These are phyloP conservation scores for Eretmochelys imbricata DNA, from an alignment of 2,113 vertebrate species.

Conservation along the genomic window DNA sequence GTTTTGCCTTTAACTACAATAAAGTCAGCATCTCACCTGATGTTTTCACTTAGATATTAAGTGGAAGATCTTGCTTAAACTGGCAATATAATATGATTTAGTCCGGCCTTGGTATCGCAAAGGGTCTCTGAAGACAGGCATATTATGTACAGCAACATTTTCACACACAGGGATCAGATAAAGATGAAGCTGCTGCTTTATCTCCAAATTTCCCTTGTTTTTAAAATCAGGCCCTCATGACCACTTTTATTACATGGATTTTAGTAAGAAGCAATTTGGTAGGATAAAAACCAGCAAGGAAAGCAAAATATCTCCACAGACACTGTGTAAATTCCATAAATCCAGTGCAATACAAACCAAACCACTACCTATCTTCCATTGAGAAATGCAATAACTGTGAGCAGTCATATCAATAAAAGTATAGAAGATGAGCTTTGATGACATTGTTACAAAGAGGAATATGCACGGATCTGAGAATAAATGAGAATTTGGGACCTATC, in stretches of 20 bases:
- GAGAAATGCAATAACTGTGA: accelerated
- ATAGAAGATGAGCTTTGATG: not conserved
- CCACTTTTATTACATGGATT: not conserved
- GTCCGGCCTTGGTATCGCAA: not conserved
- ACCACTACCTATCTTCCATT: not conserved
- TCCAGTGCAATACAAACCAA: not conserved
- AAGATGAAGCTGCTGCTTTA: not conserved
- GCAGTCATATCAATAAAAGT: not conserved
- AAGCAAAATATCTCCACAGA: not conserved
- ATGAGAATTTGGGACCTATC: not conserved
- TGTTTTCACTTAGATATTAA: not conserved
- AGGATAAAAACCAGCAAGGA: not conserved
- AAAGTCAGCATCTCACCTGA: conserved; percentile 19
- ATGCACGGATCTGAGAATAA: not conserved
- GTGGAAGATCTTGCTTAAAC: conserved; percentile 22
- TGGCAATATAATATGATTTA: conserved; percentile 19
- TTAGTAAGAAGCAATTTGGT: not conserved
- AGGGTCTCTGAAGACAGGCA: not conserved
- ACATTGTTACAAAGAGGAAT: not conserved
- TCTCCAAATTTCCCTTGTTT: not conserved
- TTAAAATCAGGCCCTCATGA: not conserved
- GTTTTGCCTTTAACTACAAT: not conserved
- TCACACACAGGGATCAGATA: not conserved
- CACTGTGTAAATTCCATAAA: not conserved
- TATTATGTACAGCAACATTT: not conserved